A percentile compares a stretch with the other conserved stretches of the same genome.
These are phyloP conservation scores for Rhizoglyphus robini DNA, from an alignment of 1,140 invertebrate genomes.

Conservation along the genomic window DNA sequence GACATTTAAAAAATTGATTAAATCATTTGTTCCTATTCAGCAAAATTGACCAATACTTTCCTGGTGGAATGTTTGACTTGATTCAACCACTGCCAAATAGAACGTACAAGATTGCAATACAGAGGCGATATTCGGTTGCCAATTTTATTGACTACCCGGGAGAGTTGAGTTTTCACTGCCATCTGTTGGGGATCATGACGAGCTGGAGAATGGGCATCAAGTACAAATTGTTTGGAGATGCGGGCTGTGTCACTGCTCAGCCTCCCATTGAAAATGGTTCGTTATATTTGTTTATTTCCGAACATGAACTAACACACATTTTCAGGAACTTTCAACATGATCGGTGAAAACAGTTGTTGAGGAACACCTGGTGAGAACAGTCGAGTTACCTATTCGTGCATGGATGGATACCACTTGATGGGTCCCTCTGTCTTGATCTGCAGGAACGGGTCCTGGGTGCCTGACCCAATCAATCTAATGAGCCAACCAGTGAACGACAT, in stretches of 20 bases:
- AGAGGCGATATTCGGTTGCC: constrained; percentile 22
- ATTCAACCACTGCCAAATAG: constrained; percentile 23
- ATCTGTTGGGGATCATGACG: constrained; percentile 27
- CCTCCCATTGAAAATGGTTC: constrained; percentile 22
- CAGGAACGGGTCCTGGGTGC: constrained; percentile 24
- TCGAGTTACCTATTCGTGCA: constrained; percentile 22
- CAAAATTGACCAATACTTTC: constrained; percentile 20
- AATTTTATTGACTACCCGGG: constrained; percentile 26
- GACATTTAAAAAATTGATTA: too few species aligned
- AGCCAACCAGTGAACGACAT: constrained; percentile 3
- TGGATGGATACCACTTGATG: constrained; percentile 19
- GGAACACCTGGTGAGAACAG: constrained; percentile 24
- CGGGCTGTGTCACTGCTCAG: constrained; percentile 23
- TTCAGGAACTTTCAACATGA: background rate
- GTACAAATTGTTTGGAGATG: constrained; percentile 26
- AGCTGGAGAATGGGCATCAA: constrained; percentile 26
- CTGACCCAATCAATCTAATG: constrained; percentile 11
- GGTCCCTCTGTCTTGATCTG: constrained; percentile 23
- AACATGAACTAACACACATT: background rate
- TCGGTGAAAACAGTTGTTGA: constrained; percentile 26
- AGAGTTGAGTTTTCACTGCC: constrained; percentile 26
- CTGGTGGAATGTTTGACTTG: constrained; percentile 26
- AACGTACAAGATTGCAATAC: constrained; percentile 27
- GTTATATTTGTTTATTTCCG: constrained; percentile 20
- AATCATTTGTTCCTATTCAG: too few species aligned